Conservation (phyloP, 2,797 vertebrate genomes). For the Merluccius polli region DNA sequence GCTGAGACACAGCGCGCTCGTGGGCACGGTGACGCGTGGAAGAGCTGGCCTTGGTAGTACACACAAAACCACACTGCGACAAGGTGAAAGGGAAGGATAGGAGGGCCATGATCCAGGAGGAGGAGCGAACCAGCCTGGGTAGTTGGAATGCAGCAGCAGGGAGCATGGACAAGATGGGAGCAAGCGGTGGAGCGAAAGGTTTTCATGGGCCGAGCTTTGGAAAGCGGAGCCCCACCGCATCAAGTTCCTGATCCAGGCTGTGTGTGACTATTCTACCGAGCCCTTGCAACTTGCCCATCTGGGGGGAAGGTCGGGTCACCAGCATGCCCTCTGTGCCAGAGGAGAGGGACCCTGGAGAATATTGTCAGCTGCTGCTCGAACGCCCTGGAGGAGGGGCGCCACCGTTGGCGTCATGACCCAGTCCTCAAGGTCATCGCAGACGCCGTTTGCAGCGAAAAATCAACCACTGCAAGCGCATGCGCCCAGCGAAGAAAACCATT, state of each 20-base stretch:
- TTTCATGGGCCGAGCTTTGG: slow-evolving; percentile 6
- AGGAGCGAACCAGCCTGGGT: background rate
- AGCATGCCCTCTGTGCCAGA: too few relatives aligned
- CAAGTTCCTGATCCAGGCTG: slow-evolving; percentile 6
- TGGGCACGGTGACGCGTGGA: too few relatives aligned
- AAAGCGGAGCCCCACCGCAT: background rate
- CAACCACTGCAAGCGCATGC: background rate
- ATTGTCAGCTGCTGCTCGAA: background rate
- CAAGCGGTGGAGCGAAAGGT: background rate
- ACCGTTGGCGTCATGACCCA: background rate
- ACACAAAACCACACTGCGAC: too few relatives aligned
- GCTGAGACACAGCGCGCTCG: too few relatives aligned
- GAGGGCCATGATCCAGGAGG: too few relatives aligned
- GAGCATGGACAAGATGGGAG: background rate
- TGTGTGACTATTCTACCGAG: background rate
- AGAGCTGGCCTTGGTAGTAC: too few relatives aligned
- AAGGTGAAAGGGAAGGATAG: too few relatives aligned
- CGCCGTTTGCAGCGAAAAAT: background rate
- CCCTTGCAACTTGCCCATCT: background rate
- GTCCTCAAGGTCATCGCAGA: background rate
- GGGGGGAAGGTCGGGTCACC: background rate
- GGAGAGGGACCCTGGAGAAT: background rate
- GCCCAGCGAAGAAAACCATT: background rate
- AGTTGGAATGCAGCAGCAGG: background rate
- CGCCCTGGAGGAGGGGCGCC: background rate